Percentiles rank a stretch among this genome's conserved stretches.
Evolutionary conservation across 2,888 invertebrate species (phyloP).

Genomic region (Meliscaeva auricollis): DNA sequence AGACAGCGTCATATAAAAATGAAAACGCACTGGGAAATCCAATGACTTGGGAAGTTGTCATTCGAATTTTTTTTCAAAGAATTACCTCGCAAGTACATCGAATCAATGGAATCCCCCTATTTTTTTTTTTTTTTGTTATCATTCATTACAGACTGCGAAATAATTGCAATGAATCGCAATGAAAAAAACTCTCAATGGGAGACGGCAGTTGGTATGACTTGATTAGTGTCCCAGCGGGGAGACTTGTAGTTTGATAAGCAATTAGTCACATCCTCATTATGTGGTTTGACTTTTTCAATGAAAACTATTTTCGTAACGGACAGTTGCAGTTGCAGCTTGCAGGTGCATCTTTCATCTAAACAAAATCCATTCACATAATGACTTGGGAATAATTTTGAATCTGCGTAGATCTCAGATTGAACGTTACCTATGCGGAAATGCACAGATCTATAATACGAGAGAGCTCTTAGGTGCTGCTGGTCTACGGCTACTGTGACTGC

Average conservation of each 20-base stretch:
- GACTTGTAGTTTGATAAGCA: conserved; percentile 56
- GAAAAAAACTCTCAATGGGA: conserved; percentile 47
- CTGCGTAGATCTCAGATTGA: neutral
- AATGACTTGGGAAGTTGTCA: conserved; percentile 3
- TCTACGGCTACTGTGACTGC: neutral
- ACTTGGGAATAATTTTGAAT: conserved; percentile 7
- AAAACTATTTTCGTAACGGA: conserved; percentile 47
- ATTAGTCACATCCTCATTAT: conserved; percentile 75
- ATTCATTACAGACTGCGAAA: conserved; percentile 3
- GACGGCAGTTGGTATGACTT: conserved; percentile 27
- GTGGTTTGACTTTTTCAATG: conserved; percentile 52
- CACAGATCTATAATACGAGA: conserved; percentile 16
- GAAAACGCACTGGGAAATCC: conserved; percentile 38
- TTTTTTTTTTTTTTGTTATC: neutral
- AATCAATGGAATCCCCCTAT: conserved; percentile 41
- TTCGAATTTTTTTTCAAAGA: conserved; percentile 23
- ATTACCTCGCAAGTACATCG: conserved; percentile 4
- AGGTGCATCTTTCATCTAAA: neutral
- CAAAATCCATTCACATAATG: neutral
- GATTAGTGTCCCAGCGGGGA: conserved; percentile 40
- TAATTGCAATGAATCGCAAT: conserved; percentile 18
- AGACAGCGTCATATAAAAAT: neutral
- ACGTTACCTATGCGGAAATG: conserved; percentile 43
- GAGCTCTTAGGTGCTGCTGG: no score
- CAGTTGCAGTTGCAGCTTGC: neutral